These are phyloP conservation scores for Clarias pachynema DNA, from an alignment of 2,797 vertebrate genomes.

Conservation along the genomic window DNA sequence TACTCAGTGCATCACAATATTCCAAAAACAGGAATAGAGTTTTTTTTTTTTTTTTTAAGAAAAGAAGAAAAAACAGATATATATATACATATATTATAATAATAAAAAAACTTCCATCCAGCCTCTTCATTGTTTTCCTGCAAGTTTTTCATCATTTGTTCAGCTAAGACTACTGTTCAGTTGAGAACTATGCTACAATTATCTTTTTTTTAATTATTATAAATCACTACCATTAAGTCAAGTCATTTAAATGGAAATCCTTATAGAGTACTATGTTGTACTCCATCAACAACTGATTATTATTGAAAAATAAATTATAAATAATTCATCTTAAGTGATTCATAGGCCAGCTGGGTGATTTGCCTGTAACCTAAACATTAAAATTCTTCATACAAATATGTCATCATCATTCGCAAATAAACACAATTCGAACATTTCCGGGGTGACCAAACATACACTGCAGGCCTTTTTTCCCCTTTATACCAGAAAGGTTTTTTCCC, in stretches of 20 bases:
- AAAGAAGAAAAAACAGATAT: no score
- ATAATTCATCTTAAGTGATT: background rate
- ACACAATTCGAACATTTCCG: background rate
- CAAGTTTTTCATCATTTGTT: background rate
- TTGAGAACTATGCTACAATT: background rate
- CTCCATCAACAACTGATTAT: background rate
- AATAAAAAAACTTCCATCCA: background rate
- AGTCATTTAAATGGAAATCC: background rate
- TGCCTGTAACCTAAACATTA: background rate
- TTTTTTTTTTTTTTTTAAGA: no score
- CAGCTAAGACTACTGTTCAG: background rate
- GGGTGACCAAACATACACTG: background rate
- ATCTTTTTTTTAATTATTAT: background rate
- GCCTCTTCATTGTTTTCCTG: background rate
- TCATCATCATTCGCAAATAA: background rate
- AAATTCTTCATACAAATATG: background rate
- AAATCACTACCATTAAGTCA: background rate
- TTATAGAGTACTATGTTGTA: no score
- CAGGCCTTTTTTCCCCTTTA: background rate
- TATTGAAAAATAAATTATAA: background rate
- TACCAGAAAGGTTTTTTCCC: background rate
- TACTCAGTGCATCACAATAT: background rate
- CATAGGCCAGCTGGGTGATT: background rate
- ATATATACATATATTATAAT: no score
- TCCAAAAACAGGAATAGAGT: background rate